These are phyloP conservation scores for Dendroctonus ponderosae DNA, from an alignment of 1,140 invertebrate species.

Conservation along the genomic window DNA sequence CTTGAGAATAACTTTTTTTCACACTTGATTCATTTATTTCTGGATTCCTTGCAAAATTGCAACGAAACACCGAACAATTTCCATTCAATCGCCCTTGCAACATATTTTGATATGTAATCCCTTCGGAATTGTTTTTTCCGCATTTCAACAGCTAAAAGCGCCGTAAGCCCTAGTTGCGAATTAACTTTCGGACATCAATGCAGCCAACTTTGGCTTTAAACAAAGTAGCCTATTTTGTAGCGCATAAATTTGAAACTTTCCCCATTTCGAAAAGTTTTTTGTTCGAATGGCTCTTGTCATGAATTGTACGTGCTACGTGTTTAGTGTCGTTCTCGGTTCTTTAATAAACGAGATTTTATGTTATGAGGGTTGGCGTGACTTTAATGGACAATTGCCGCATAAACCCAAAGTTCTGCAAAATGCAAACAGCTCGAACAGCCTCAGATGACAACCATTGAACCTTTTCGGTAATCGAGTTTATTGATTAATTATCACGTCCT, in stretches of 20 bases:
- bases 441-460: background rate
- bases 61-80: too few relatives aligned
- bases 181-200: slow-evolving; percentile 11
- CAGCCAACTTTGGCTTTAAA: slow-evolving; percentile 8
- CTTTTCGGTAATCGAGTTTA: background rate
- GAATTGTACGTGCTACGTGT: slow-evolving; percentile 13
- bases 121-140: slow-evolving; percentile 1
- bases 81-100: background rate
- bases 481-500: background rate
- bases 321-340: background rate
- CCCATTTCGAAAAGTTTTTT: slow-evolving; percentile 11
- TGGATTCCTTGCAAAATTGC: too few relatives aligned
- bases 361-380: slow-evolving; percentile 5
- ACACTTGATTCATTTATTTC: too few relatives aligned
- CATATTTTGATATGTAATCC: slow-evolving; percentile 5
- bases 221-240: slow-evolving; percentile 1
- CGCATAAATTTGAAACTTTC: slow-evolving; percentile 12
- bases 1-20: too few relatives aligned
- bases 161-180: slow-evolving; percentile 7
- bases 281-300: background rate
- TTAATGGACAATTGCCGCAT: too few relatives aligned
- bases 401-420: too few relatives aligned
- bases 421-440: background rate
- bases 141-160: background rate
- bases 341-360: slow-evolving; percentile 11